Conservation (phyloP, 2,113 vertebrate species). For the Amblyornis subalaris region DNA sequence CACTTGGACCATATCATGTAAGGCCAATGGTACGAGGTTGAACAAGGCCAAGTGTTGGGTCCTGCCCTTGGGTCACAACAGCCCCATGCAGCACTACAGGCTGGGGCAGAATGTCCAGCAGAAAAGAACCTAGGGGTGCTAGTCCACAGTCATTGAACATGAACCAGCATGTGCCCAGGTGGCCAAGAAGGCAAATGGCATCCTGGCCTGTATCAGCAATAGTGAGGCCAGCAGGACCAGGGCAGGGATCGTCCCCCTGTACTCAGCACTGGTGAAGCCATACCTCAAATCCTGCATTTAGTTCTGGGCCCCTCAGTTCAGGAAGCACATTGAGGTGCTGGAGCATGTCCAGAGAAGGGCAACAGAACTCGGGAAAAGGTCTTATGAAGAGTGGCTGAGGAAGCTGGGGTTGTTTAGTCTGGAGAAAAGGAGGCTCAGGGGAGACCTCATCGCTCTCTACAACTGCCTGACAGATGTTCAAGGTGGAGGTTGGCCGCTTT, state of each 20-base stretch:
- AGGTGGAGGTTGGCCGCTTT: background rate
- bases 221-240: background rate
- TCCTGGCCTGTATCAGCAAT: background rate
- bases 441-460: background rate
- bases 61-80: accelerated
- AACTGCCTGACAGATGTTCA: background rate
- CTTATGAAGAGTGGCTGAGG: background rate
- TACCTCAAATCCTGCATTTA: background rate
- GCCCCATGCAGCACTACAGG: background rate
- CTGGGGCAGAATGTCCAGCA: accelerated
- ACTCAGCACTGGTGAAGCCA: background rate
- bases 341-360: background rate
- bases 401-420: background rate
- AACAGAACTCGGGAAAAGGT: background rate
- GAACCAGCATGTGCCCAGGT: background rate
- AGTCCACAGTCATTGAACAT: accelerated
- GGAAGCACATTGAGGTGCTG: background rate
- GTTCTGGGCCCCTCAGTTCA: background rate
- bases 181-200: background rate
- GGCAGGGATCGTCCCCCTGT: background rate
- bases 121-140: background rate
- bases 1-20: background rate
- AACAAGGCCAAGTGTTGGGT: background rate
- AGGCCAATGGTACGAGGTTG: background rate
- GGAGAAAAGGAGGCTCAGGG: background rate